Evolutionary conservation across 2,888 invertebrate genomes (phyloP).

Genomic region (Agriopis marginaria): DNA sequence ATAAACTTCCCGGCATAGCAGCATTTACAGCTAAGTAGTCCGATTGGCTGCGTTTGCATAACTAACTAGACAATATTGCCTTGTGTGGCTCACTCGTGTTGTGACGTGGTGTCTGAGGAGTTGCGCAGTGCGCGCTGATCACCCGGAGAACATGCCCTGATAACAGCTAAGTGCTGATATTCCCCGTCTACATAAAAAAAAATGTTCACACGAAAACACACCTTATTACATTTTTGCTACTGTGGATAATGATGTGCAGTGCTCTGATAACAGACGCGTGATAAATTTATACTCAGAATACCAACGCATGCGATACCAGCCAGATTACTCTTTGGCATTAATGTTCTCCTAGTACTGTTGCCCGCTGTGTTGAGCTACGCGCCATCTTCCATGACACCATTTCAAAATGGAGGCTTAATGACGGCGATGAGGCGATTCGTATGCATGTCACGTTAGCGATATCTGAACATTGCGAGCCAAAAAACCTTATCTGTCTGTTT

Average conservation of each 20-base stretch:
- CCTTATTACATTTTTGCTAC: slow-evolving; percentile 36
- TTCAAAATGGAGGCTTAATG: slow-evolving; percentile 43
- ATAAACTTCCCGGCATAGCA: background rate
- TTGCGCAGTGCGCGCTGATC: slow-evolving; percentile 85
- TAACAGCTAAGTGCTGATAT: slow-evolving; percentile 60
- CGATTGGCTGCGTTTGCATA: slow-evolving; percentile 54
- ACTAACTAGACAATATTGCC: slow-evolving; percentile 53
- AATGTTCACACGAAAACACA: slow-evolving; percentile 42
- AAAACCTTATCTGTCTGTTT: slow-evolving; percentile 27
- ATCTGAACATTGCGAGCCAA: slow-evolving; percentile 28
- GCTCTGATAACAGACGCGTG: slow-evolving; percentile 16
- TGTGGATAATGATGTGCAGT: slow-evolving; percentile 30
- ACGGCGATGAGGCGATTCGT: slow-evolving; percentile 26
- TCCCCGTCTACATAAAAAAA: slow-evolving; percentile 52
- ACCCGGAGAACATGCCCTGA: slow-evolving; percentile 73
- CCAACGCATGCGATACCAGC: slow-evolving; percentile 47
- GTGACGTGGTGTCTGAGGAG: slow-evolving; percentile 82
- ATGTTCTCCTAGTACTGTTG: slow-evolving; percentile 72
- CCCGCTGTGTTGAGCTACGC: slow-evolving; percentile 81
- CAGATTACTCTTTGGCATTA: slow-evolving; percentile 45
- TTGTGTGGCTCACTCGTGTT: slow-evolving; percentile 55
- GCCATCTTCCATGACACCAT: slow-evolving; percentile 70
- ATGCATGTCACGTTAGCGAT: slow-evolving; percentile 29
- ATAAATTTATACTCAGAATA: slow-evolving; percentile 42
- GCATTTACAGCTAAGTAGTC: slow-evolving; percentile 43